phyloP scores from a whole-genome alignment of 2,888 invertebrate species.

The Lasioglossum morio region DNA sequence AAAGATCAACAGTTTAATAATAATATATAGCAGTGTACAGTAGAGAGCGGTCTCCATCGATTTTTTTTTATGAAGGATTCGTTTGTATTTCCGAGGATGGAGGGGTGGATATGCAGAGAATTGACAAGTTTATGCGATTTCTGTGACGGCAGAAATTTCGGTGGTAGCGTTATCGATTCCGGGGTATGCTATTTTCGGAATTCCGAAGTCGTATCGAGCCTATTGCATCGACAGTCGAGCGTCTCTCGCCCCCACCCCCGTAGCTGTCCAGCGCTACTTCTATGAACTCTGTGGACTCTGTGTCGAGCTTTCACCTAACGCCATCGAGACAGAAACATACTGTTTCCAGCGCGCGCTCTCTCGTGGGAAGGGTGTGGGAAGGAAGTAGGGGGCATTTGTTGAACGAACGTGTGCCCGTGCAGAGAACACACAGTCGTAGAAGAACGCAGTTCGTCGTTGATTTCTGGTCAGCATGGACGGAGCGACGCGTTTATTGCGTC shows the following conservation, averaged over 20 bases:
- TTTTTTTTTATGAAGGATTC: background rate
- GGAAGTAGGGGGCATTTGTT: slow-evolving; percentile 53
- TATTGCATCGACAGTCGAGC: slow-evolving; percentile 38
- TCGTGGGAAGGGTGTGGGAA: background rate
- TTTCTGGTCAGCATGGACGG: slow-evolving; percentile 45
- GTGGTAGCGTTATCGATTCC: background rate
- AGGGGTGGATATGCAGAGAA: background rate
- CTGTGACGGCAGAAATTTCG: background rate
- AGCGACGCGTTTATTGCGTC: slow-evolving; percentile 53
- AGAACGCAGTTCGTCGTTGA: slow-evolving; percentile 28
- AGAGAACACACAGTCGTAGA: slow-evolving; percentile 15
- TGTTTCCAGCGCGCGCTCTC: slow-evolving; percentile 37
- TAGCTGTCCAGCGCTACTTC: slow-evolving; percentile 54
- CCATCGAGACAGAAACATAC: slow-evolving; percentile 53
- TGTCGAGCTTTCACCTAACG: slow-evolving; percentile 67
- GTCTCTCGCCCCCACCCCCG: background rate
- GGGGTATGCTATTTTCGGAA: background rate
- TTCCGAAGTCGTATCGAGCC: slow-evolving; percentile 4
- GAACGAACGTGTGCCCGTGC: slow-evolving; percentile 45
- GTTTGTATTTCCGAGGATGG: background rate
- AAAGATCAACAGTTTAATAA: no score
- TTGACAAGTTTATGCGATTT: background rate
- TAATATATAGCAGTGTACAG: no score
- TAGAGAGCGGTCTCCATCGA: background rate
- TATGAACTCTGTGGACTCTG: slow-evolving; percentile 47